Base-by-base conservation (phyloP, 1,140 invertebrate species). In the Littorina saxatilis region DNA sequence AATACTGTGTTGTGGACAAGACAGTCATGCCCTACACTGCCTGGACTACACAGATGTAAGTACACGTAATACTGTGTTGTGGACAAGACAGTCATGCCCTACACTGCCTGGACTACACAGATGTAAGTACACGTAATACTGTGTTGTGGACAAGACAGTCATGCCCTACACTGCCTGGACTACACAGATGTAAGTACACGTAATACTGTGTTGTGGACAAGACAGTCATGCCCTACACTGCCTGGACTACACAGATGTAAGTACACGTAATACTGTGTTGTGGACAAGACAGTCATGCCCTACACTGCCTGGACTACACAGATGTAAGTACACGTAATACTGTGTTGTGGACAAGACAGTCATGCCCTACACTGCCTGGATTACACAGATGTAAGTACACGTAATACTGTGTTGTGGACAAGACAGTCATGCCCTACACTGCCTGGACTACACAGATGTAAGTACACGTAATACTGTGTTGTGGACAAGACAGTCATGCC, bases 401-500 rank as follows among this genome's bases (percentile, higher is more conserved):
- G 2, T 70, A 43, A 39, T 68, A n/a, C 15, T 35, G n/a, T n/a
- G n/a, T 99, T 93, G 98, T 99, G 0, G 99, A 99, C 91, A 99
- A 99, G 94, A 96, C 98, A 74, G 96, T 98, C 0, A 98, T 99
- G 96, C 98, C 98, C 32, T 99, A 98, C 91, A 96, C 95, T 4
- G 94, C 88, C 39, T 90, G 87, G 52, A 86, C 88, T 17, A 83
- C 86, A 11, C 77, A 83, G 15, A 90, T 91, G 91, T 92, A 87
- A 87, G 90, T 87, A 32, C 27, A 32, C 39, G 2, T 70, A 43
- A 39, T 68, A n/a, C 15, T 35, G n/a, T n/a, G n/a, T 99, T 93
- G 98, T 99, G 0, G 99, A 99, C 91, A 99, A 99, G 94, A 96
- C 98, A 74, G 96, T 98, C 0, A 98, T 99, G 96, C 98, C 98